phyloP scores from a whole-genome alignment of 2,888 invertebrate species.

The Dichetophora obliterata region DNA sequence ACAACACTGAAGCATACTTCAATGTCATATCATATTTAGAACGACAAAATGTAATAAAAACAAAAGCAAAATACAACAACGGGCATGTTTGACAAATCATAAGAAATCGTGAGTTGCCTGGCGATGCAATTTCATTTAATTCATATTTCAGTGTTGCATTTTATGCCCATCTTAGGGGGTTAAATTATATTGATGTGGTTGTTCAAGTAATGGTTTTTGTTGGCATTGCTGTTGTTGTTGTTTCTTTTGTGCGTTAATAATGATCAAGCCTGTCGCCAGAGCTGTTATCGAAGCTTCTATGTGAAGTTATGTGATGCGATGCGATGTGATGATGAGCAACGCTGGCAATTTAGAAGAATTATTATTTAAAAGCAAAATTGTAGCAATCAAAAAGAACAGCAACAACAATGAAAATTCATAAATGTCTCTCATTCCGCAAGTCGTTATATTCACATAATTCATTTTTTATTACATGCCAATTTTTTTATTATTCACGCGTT shows the following conservation, averaged over 20 bases:
- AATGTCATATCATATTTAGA: conserved; percentile 32
- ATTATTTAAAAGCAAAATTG: conserved; percentile 25
- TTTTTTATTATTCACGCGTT: not conserved
- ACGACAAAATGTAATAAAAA: conserved; percentile 9
- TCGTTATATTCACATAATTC: conserved; percentile 31
- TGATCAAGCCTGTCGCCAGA: not conserved
- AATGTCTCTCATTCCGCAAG: conserved; percentile 13
- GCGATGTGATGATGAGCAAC: not conserved
- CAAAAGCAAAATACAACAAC: not conserved
- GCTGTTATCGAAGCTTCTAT: not conserved
- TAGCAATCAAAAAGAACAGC: conserved; percentile 16
- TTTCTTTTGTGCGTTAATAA: not conserved
- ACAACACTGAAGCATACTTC: conserved; percentile 8
- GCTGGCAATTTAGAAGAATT: conserved; percentile 31
- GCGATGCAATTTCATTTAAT: conserved; percentile 35
- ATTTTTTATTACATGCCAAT: conserved; percentile 10
- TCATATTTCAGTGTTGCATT: conserved; percentile 27
- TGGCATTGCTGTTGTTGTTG: not conserved
- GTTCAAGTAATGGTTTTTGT: not conserved
- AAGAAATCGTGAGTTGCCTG: conserved; percentile 23
- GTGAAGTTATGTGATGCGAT: not conserved
- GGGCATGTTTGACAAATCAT: conserved; percentile 17
- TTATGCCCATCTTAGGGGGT: not conserved
- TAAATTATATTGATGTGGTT: not conserved
- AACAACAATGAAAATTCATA: not conserved